A percentile compares a stretch with the other conserved stretches of the same genome.
These are phyloP conservation scores for Lamellibrachia columna DNA, from an alignment of 2,888 invertebrate species.

Conservation along the genomic window DNA sequence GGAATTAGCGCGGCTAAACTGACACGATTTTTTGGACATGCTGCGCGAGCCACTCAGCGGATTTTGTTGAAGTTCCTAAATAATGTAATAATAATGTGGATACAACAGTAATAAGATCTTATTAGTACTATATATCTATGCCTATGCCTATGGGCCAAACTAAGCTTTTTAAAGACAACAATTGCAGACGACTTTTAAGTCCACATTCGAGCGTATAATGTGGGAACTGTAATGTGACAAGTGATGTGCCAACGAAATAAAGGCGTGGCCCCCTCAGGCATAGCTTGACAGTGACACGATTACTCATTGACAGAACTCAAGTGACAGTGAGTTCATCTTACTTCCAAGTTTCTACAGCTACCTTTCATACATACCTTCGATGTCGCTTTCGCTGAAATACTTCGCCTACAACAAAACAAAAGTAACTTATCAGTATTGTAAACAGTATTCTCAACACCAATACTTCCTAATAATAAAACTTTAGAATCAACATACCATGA, in stretches of 20 bases:
- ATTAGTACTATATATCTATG: too few species aligned
- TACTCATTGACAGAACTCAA: not conserved
- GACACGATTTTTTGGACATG: too few species aligned
- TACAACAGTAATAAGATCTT: too few species aligned
- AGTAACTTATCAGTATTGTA: not conserved
- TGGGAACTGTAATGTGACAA: not conserved
- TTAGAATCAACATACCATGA: not conserved
- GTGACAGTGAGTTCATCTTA: not conserved
- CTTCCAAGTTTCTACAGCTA: not conserved
- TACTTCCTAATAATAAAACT: not conserved
- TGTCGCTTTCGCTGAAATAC: constrained; percentile 93
- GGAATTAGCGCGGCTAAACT: too few species aligned
- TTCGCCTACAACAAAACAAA: constrained; percentile 75
- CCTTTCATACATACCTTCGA: constrained; percentile 79
- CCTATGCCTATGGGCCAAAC: too few species aligned
- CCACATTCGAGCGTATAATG: too few species aligned
- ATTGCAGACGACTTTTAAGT: too few species aligned
- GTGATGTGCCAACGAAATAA: constrained; percentile 19
- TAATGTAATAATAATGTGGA: too few species aligned
- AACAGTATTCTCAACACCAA: not conserved
- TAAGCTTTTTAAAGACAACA: too few species aligned
- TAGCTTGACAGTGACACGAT: not conserved
- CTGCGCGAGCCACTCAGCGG: too few species aligned
- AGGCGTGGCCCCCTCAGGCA: not conserved
- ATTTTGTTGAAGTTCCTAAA: too few species aligned